Base-by-base conservation (phyloP, 2,797 vertebrate species). In the Corythornis leucogaster region DNA sequence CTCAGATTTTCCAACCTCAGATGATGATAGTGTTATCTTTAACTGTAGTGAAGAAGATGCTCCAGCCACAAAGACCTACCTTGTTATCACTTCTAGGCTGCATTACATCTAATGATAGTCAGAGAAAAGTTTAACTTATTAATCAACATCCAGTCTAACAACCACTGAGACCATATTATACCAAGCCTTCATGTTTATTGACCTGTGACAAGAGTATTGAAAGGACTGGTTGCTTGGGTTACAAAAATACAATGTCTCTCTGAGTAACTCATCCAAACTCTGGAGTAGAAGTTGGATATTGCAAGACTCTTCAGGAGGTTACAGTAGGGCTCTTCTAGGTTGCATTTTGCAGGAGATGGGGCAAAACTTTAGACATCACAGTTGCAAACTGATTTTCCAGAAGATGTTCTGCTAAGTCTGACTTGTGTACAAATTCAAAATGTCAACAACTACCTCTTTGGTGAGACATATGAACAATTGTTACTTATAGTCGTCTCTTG, bases 381-480 rank as follows among this genome's bases (percentile, higher is more conserved):
- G 19, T 24, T 50, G 19, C 7, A 76, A 87, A 58, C 4, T 46
- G 53, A 24, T 4, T 55, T 74, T 58, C 12, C 57, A 64, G 7
- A 2, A 76, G 22, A 87, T 80, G 9, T 70, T 69, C 48, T 64
- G 5, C 21, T 14, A 33, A 69, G 12, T 31, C 10, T 71, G 43
- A 54, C 25, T 0, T 0, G 0, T 24, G 17, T 21, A 18, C 4
- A 83, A 71, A 75, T 15, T 61, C 17, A 15, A 51, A 28, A 51
- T 61, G 85, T 68, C 62, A 71, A 22, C 15, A 91, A 12, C 59
- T 83, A 26, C 18, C 19, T 79, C 28, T 48, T 53, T n/a, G 69
- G 11, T 30, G 43, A 76, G n/a, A 54, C 4, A 9, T 7, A 15
- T 3, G 3, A 31, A 7, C 4, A 67, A 16, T 61, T 81, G 79